Evolutionary conservation across 1,140 invertebrate genomes (phyloP).

Genomic region (Magallana gigas): DNA sequence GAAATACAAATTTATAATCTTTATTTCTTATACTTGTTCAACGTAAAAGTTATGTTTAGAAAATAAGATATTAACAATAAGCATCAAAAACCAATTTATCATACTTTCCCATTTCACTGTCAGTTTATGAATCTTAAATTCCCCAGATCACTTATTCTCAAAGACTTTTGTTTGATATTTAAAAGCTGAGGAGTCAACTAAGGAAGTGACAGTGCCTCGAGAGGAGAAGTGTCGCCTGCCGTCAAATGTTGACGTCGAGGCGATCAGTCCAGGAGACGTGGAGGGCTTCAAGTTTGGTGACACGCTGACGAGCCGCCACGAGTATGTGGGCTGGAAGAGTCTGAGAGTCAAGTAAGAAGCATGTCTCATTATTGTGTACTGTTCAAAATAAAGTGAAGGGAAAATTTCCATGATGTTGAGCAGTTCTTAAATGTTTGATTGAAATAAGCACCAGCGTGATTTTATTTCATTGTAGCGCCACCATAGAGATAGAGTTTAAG

Average conservation of each 20-base stretch:
- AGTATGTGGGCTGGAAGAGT: neutral
- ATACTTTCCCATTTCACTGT: too few relatives aligned
- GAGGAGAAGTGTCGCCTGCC: constrained; percentile 10
- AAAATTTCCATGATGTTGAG: too few relatives aligned
- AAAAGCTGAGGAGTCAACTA: neutral
- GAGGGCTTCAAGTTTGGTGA: constrained; percentile 32
- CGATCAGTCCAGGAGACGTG: neutral
- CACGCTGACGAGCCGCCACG: neutral
- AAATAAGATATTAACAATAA: too few relatives aligned
- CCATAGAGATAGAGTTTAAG: constrained; percentile 90
- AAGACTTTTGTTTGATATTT: neutral
- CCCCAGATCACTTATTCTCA: too few relatives aligned
- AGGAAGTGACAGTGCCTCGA: neutral
- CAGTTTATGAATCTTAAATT: too few relatives aligned
- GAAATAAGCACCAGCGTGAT: too few relatives aligned
- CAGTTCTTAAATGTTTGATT: too few relatives aligned
- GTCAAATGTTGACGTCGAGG: neutral
- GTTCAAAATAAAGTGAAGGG: neutral
- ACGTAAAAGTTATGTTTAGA: too few relatives aligned
- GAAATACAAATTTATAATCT: too few relatives aligned
- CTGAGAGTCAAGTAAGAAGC: constrained; percentile 42
- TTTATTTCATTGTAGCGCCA: constrained; percentile 74
- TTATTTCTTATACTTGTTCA: too few relatives aligned
- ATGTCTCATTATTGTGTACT: constrained; percentile 21
- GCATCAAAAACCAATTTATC: too few relatives aligned